Evolutionary conservation across 1,140 invertebrate species (phyloP), one percentile per base, ranked within the genome.

Genomic region (Papilio xuthus): DNA sequence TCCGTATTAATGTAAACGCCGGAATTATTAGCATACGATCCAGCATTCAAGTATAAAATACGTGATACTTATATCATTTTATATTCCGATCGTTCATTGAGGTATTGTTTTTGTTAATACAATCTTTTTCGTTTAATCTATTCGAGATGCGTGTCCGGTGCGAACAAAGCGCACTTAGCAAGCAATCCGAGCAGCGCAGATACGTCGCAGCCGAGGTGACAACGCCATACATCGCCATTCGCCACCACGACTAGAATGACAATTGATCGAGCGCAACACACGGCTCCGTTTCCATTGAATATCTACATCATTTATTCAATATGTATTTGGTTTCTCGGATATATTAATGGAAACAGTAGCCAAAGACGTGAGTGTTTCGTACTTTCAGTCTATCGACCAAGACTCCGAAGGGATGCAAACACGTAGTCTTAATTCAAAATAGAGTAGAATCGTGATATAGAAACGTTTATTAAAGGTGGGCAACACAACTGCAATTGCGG

Each of bases 291-390:
- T 87, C 82, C 88, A 88, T 90, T 88, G 89, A 88, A 86, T 90
- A 90, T 90, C 90, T 91, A 84, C 87, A 92, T 90, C 82, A 73
- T 79, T 80, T 84, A 92, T 92, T 92, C 89, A 91, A 93, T 92
- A 90, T 91, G 86, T 89, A 92, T 92, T 91, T 85, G 86, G 84
- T 86, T 89, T 89, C 84, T 82, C 56, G 23, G 56, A 56, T 26
- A 26, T 4, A 6, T 7, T 56, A 56, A 13, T 60, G 4, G 56
- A 23, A 60, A 20, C 23, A 60, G 20, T 60, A 60, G 3, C 9
- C 56, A 60, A 60, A 60, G 56, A 60, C 12, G 23, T 26, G 9
- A 60, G 8, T 20, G 53, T 20, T 60, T 23, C n/a, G 1, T 23
- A 8, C 53, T 9, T 9, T 56, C 47, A 53, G 47, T 53, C 13